phyloP scores from a whole-genome alignment of 1,140 invertebrate genomes.

The Bombyx mori region ASM3026992v2 NC_085122.1:13881001-13881500 shows the following conservation, averaged over 20 bases:
- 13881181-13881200: conserved; percentile 26
- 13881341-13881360: conserved; percentile 57
- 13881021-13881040: conserved; percentile 63
- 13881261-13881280: conserved; percentile 14
- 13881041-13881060: conserved; percentile 63
- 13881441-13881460: conserved; percentile 52
- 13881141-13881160: conserved; percentile 35
- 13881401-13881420: conserved; percentile 32
- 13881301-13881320: conserved; percentile 17
- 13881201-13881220: conserved; percentile 39
- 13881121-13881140: conserved; percentile 26
- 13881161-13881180: conserved; percentile 36
- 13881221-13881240: conserved; percentile 40
- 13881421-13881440: conserved; percentile 28
- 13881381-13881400: conserved; percentile 17
- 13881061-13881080: conserved; percentile 60
- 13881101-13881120: conserved; percentile 62
- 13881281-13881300: conserved; percentile 21
- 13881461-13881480: conserved; percentile 44
- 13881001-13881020: conserved; percentile 23
- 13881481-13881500: background rate
- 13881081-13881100: conserved; percentile 60
- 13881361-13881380: conserved; percentile 33
- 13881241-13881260: conserved; percentile 35
- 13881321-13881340: conserved; percentile 62